A percentile compares a stretch with the other conserved stretches of the same genome.
These are phyloP conservation scores for Parnassius mnemosyne DNA, from an alignment of 2,888 invertebrate species.

Conservation along the genomic window DNA sequence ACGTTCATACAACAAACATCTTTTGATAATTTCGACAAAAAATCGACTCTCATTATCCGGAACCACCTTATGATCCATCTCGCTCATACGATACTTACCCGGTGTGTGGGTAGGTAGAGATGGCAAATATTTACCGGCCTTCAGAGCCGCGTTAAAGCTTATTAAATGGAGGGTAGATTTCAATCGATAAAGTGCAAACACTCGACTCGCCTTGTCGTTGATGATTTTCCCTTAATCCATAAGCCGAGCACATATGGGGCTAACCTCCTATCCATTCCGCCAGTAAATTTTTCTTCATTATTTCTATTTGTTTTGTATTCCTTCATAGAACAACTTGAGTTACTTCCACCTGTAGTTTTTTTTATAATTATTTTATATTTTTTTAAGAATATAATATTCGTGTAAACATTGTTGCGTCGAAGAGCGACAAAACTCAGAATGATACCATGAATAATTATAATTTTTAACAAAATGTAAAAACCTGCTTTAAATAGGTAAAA, in stretches of 20 bases:
- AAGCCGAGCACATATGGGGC: constrained; percentile 1
- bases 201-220: constrained; percentile 31
- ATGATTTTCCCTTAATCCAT: constrained; percentile 25
- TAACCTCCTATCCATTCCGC: not conserved
- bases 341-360: no score
- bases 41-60: constrained; percentile 12
- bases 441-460: no score
- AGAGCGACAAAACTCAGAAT: no score
- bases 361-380: no score
- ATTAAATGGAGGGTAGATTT: constrained; percentile 47
- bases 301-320: not conserved
- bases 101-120: constrained; percentile 22
- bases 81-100: not conserved
- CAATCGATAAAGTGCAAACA: constrained; percentile 32
- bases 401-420: no score
- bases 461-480: no score
- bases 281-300: not conserved
- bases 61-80: constrained; percentile 5
- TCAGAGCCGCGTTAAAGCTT: constrained; percentile 36
- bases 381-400: no score
- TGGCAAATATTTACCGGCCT: constrained; percentile 30
- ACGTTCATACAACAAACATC: constrained; percentile 24
- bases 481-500: no score
- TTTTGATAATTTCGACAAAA: constrained; percentile 23
- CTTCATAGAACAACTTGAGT: no score